Evolutionary conservation across 2,113 vertebrate species (phyloP).

Genomic region (Pandion haliaetus): DNA sequence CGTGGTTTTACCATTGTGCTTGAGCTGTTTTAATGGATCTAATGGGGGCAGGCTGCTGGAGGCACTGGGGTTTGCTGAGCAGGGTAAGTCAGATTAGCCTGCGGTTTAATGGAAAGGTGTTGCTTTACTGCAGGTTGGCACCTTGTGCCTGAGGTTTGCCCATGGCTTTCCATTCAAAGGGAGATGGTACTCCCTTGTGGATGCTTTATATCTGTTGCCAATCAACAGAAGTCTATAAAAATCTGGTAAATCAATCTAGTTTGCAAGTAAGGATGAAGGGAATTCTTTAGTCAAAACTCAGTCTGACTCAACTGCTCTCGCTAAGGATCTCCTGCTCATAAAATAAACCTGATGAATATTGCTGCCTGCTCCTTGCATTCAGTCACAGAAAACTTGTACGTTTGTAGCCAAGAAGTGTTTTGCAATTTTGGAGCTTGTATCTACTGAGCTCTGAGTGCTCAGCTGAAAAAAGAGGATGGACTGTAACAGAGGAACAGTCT

Average conservation of each 20-base stretch:
- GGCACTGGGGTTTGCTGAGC: not conserved
- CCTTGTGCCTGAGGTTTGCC: not conserved
- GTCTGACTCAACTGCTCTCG: not conserved
- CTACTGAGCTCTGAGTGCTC: not conserved
- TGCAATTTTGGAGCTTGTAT: not conserved
- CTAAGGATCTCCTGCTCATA: not conserved
- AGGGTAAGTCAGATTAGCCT: accelerated
- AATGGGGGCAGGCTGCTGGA: not conserved
- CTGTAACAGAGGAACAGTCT: not conserved
- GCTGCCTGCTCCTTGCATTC: not conserved
- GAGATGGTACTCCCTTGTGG: not conserved
- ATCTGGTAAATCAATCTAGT: not conserved
- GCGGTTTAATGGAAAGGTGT: not conserved
- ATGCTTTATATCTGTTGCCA: not conserved
- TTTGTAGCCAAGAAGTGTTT: not conserved
- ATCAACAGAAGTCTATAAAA: not conserved
- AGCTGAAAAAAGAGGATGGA: not conserved
- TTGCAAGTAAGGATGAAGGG: not conserved
- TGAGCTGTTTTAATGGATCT: not conserved
- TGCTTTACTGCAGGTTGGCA: not conserved
- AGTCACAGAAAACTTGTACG: accelerated
- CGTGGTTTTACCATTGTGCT: accelerated
- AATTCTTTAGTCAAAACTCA: not conserved
- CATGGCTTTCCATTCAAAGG: accelerated
- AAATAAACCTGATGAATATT: not conserved